phyloP scores from a whole-genome alignment of 2,888 invertebrate species.

The Sminthurinus aureus region DNA sequence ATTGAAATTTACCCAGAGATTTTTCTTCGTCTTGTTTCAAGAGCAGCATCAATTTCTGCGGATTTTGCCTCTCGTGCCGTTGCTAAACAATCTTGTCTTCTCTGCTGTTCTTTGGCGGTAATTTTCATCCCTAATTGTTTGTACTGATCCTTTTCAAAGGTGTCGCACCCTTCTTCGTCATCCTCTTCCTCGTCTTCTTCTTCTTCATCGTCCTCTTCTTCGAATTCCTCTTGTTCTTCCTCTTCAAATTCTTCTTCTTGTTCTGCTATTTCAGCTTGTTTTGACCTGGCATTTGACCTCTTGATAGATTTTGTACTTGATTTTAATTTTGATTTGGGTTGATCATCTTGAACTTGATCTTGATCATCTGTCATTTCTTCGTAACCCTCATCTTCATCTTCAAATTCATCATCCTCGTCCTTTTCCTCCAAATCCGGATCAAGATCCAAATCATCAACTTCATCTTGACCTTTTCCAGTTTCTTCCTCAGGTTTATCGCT shows the following conservation, averaged over 20 bases:
- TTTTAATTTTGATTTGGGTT: background rate
- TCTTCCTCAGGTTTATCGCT: background rate
- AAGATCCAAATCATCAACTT: too few species aligned
- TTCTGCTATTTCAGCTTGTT: background rate
- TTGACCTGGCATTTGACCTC: background rate
- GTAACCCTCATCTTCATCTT: background rate
- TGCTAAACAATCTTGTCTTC: background rate
- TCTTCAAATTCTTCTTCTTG: too few species aligned
- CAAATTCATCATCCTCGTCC: background rate
- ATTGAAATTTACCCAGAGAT: too few species aligned
- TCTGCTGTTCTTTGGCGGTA: background rate
- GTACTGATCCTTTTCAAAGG: background rate
- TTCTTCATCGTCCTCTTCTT: background rate
- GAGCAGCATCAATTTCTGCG: background rate
- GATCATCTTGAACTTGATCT: background rate
- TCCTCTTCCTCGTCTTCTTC: constrained; percentile 2
- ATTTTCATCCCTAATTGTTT: background rate
- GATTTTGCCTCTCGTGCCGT: background rate
- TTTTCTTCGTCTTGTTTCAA: too few species aligned
- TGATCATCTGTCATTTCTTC: background rate
- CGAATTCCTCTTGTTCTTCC: too few species aligned
- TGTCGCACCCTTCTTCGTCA: background rate
- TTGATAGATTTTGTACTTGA: background rate
- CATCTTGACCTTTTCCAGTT: background rate
- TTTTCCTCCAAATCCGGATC: background rate